Percentiles rank a stretch among this genome's conserved stretches.
Conservation (phyloP, 2,797 vertebrate species). For the Buceros bicornis region DNA sequence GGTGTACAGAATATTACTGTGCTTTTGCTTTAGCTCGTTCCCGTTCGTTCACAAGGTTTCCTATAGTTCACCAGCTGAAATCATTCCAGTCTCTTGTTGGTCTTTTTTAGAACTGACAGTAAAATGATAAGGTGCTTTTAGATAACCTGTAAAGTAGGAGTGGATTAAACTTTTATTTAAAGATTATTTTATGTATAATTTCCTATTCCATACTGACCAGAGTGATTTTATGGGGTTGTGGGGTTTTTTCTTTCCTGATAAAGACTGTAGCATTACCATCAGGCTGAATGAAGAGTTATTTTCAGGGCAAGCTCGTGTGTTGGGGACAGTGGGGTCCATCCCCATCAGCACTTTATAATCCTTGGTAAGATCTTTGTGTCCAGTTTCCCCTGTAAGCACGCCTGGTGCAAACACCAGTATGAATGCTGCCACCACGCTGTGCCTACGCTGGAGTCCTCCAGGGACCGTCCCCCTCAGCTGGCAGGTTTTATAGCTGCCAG, state of each 20-base stretch:
- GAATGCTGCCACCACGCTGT: neutral
- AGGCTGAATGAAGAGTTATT: neutral
- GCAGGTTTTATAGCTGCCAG: neutral
- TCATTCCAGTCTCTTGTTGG: slow-evolving; percentile 52
- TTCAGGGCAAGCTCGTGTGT: neutral
- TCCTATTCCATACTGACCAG: neutral
- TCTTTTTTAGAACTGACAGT: slow-evolving; percentile 68
- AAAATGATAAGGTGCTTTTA: slow-evolving; percentile 77
- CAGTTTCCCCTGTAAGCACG: neutral
- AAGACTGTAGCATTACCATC: neutral
- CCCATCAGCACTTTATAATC: neutral
- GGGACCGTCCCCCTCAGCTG: neutral
- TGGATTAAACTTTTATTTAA: slow-evolving; percentile 81
- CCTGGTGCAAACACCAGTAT: neutral
- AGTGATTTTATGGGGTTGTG: neutral
- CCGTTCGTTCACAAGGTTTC: slow-evolving; percentile 43
- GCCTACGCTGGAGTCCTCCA: neutral
- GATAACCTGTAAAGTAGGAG: slow-evolving; percentile 79
- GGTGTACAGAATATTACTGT: slow-evolving; percentile 49
- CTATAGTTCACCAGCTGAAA: slow-evolving; percentile 44
- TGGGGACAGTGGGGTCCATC: neutral
- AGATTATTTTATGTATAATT: slow-evolving; percentile 52
- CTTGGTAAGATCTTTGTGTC: neutral
- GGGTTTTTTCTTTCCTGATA: neutral
- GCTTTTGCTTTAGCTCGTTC: slow-evolving; percentile 40